A percentile compares a stretch with the other conserved stretches of the same genome.
Evolutionary conservation across 2,113 vertebrate genomes (phyloP).

Genomic region (Limanda limanda): DNA sequence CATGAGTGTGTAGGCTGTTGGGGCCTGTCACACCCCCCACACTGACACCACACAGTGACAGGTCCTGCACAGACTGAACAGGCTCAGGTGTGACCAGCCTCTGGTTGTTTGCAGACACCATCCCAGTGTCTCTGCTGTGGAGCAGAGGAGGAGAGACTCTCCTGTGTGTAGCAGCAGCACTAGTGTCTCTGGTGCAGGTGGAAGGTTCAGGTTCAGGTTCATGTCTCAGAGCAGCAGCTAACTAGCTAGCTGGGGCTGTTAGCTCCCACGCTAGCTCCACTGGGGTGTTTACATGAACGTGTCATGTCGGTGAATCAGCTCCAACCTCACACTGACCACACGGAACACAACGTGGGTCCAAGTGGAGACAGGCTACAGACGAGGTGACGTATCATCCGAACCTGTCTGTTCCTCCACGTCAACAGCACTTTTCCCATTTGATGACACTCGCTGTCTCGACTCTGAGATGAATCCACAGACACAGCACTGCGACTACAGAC

Average conservation of each 20-base stretch:
- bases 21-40: background rate
- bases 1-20: background rate
- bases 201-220: no score
- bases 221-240: constrained; percentile 6
- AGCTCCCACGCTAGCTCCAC: constrained; percentile 6
- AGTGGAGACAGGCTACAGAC: background rate
- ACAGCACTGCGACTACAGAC: background rate
- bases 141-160: no score
- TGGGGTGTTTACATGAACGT: background rate
- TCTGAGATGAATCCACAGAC: background rate
- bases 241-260: constrained; percentile 27
- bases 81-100: background rate
- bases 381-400: background rate
- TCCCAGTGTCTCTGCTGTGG: no score
- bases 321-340: background rate
- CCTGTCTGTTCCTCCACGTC: constrained; percentile 8
- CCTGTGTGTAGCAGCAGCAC: no score
- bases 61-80: background rate
- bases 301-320: background rate
- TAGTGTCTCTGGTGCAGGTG: no score
- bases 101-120: background rate
- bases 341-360: background rate
- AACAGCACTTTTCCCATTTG: constrained; percentile 28
- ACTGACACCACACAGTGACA: background rate
- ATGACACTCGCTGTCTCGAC: background rate